Base-by-base conservation (phyloP, 2,113 vertebrate species). In the Osmerus eperlanus region DNA sequence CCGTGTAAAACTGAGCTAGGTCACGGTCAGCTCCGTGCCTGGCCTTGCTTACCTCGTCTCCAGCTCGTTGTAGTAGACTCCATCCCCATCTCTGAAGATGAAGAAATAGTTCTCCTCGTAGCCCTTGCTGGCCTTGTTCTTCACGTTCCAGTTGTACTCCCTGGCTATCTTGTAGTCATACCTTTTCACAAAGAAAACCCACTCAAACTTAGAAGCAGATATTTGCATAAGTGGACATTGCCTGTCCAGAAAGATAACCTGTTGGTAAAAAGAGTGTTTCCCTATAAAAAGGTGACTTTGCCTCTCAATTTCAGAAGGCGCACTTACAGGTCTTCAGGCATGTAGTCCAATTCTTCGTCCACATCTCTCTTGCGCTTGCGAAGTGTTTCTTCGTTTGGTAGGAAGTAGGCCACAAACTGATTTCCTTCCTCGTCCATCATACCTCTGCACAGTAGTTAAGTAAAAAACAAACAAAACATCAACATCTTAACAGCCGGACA, bases 381-480 rank as follows among this genome's bases (percentile, higher is more conserved):
- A 86, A 96, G 79, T 0, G 96, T 98, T 3, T 97, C 96, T 58
- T 97, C 96, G 71, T 95, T 91, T 0, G 96, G 96, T 47, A 97
- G 85, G 84, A 98, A 98, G 86, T 97, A 98, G 21, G 96, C 96
- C 85, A 98, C 96, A 82, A 98, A 98, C 88, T 98, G 96, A 86
- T 97, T 98, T 68, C 96, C 95, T 81, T 98, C 96, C 77, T 97
- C 96, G 5, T 98, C 96, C 96, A 98, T 98, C 96, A 98, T 98
- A 74, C 96, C 96, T 79, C 96, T 98, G 86, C 25, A 65, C 18
- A 51, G 14, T 65, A 70, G 13, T 66, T 12, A 13, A 52, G 76
- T 3, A 70, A 2, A 65, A 23, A 23, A 21, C 21, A 23, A 23
- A 23, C 4, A 12, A 3, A 25, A 18, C 2, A 66, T 58, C 9